phyloP scores from a whole-genome alignment of 2,113 vertebrate genomes.

The Morone saxatilis region DNA sequence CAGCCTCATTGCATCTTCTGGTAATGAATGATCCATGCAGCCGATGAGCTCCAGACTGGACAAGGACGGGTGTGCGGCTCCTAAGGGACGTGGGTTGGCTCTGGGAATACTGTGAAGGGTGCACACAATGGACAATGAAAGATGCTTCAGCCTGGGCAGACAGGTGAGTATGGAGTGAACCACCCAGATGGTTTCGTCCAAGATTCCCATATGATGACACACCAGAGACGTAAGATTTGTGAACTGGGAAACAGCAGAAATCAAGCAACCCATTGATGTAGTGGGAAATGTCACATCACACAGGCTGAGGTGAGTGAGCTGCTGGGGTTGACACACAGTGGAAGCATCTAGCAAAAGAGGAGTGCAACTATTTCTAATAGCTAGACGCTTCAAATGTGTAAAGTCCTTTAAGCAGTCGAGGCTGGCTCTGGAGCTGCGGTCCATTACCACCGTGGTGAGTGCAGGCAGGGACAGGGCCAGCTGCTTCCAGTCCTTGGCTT shows the following conservation, averaged over 20 bases:
- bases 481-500: conserved; percentile 43
- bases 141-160: conserved; percentile 63
- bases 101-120: fast-evolving
- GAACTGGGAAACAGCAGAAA: conserved; percentile 41
- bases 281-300: conserved; percentile 31
- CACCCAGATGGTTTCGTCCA: background rate
- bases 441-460: conserved; percentile 47
- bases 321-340: background rate
- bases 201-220: conserved; percentile 28
- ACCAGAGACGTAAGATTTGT: conserved; percentile 56
- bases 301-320: conserved; percentile 68
- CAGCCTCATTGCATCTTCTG: conserved; percentile 33
- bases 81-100: background rate
- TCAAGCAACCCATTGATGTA: background rate
- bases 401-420: conserved; percentile 48
- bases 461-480: conserved; percentile 51
- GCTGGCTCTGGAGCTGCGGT: background rate
- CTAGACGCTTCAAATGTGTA: conserved; percentile 46
- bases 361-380: conserved; percentile 25
- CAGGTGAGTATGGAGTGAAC: conserved; percentile 23
- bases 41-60: conserved; percentile 70
- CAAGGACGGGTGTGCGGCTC: background rate
- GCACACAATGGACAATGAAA: conserved; percentile 47
- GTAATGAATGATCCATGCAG: conserved; percentile 16
- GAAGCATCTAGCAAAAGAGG: background rate